Percentiles rank a stretch among this genome's conserved stretches.
phyloP scores from a whole-genome alignment of 2,888 invertebrate genomes.

The Litoditis marina region DNA sequence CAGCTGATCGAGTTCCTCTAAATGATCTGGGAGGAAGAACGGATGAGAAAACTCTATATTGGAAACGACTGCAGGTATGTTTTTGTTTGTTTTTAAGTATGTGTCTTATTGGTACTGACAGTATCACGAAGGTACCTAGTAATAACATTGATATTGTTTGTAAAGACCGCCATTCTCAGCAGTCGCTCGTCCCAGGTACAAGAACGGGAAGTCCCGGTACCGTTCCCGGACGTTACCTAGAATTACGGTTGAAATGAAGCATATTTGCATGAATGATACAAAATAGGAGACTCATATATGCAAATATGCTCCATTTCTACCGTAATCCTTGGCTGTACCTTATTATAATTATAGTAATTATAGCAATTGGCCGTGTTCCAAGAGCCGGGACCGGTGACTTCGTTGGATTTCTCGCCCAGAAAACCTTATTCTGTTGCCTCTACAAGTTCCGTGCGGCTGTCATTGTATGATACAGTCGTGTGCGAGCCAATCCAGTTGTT shows the following conservation, averaged over 20 bases:
- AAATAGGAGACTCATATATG: no score
- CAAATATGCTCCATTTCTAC: no score
- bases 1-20: conserved; percentile 29
- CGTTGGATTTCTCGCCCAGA: conserved; percentile 82
- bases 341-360: conserved; percentile 4
- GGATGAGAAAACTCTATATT: conserved; percentile 76
- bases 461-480: conserved; percentile 48
- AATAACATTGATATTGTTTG: no score
- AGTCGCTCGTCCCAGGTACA: no score
- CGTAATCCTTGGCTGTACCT: no score
- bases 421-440: conserved; percentile 87
- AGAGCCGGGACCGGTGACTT: conserved; percentile 87
- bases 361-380: conserved; percentile 66
- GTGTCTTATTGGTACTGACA: neutral
- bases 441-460: conserved; percentile 73
- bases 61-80: conserved; percentile 82
- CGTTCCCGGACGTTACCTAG: no score
- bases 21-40: conserved; percentile 19
- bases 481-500: conserved; percentile 53
- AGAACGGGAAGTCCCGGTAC: no score
- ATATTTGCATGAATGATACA: no score
- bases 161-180: no score
- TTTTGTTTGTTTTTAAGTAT: neutral
- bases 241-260: no score
- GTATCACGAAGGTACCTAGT: no score